Percentiles rank a stretch among this genome's conserved stretches.
These are phyloP conservation scores for Spodoptera exigua DNA, from an alignment of 2,888 invertebrate genomes.

Conservation along the genomic window DNA sequence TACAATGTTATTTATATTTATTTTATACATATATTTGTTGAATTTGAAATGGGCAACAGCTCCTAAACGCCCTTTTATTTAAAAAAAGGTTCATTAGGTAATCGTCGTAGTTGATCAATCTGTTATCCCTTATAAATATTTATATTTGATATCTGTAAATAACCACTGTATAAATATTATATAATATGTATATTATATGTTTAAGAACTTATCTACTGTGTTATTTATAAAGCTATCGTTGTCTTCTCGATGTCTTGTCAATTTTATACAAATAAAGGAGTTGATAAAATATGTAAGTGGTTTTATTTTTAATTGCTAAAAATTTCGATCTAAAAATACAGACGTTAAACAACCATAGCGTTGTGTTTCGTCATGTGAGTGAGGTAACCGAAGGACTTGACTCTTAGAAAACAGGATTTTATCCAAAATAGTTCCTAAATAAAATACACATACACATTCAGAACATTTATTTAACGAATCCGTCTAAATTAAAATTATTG, in stretches of 20 bases:
- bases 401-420: no score
- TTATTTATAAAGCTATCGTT: constrained; percentile 54
- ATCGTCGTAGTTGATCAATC: not conserved
- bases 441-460: constrained; percentile 52
- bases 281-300: constrained; percentile 33
- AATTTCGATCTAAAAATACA: no score
- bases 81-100: no score
- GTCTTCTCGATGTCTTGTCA: constrained; percentile 63
- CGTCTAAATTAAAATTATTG: constrained; percentile 58
- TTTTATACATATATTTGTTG: no score
- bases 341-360: no score
- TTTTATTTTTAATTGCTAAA: not conserved
- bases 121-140: constrained; percentile 2
- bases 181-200: constrained; percentile 15
- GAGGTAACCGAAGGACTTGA: no score
- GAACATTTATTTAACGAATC: constrained; percentile 76
- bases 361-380: no score
- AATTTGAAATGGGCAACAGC: no score
- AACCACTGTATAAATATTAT: not conserved
- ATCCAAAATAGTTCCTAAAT: constrained; percentile 14
- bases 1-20: no score
- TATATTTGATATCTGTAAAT: constrained; percentile 1
- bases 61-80: no score
- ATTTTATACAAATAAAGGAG: constrained; percentile 64
- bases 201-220: constrained; percentile 29